Base-by-base conservation (phyloP, 30 jellyfish, hydroid and myxozoan species). In the Aurelia sp. region DNA sequence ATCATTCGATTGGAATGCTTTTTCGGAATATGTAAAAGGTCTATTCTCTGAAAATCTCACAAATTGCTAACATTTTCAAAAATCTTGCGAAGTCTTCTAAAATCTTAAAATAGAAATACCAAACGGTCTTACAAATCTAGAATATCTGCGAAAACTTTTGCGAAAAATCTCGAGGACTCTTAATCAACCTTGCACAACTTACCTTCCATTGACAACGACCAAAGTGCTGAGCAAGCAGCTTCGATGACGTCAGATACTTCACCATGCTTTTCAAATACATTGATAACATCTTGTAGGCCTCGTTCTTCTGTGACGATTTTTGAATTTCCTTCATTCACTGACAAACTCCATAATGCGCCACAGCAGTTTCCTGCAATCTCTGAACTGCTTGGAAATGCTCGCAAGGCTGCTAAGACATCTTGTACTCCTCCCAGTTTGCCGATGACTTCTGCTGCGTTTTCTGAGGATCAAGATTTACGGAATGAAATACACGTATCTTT, bases 121-220 rank as follows among this genome's bases (percentile, higher is more conserved):
- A 5, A 0, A 37, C 3, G 10, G 3, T 0, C 10, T 7, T 1
- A 7, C 0, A 37, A 37, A 37, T 37, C 50, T 37, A 7, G 0
- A 37, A 1, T 4, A 37, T 37, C 50, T 37, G 11, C 11, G 50
- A 4, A 37, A 37, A 4, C 50, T 37, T 37, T 37, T 0, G 33
- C 33, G n/a, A 7, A 3, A 37, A 5, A 37, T 37, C 0, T 37
- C 11, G 50, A 37, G 4, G 4, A 1, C 4, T 37, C 0, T 37
- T 0, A 19, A 33, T 35, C 20, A 40, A n/a, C 7, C 17, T 15
- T 23, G 10, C 13, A 65, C 69, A 18, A 35, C 77, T 6, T 73
- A 91, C 98, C 98, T 63, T 91, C 98, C 95, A 91, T 91, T 19
- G 98, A 91, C 15, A 91, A 76, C 8, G 92, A 85, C 98, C 98